Evolutionary conservation across 2,888 invertebrate genomes (phyloP), one percentile per base, ranked within the genome.

Genomic region (Sarcophaga carnaria): DNA sequence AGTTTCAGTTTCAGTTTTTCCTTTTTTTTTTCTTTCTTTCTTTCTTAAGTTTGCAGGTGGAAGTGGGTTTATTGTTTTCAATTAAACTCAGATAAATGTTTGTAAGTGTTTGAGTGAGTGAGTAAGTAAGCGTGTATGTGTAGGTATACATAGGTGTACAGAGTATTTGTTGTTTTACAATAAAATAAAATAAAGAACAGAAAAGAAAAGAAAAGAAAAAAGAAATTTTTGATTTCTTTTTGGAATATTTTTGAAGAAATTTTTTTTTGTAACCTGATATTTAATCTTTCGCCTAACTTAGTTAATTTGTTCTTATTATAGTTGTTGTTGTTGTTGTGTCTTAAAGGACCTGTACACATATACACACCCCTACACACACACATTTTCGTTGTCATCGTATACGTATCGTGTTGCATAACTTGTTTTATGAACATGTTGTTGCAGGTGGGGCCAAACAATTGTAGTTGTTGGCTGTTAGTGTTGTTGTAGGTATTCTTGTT

Each of bases 251-350:
- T 66, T 20, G n/a, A 74, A 60, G 5, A 62, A 37, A 8, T 8
- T 72, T n/a, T 54, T 27, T 63, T 77, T 83, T 70, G 22, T 22
- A 81, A 81, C 54, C 54, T 49, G 64, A 60, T 75, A 79, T 76
- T 76, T 76, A 75, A 80, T 84, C 75, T 80, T 49, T 75, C 3
- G 70, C 27, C 66, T 63, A 54, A 75, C 59, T 75, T 80, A 60
- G 66, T 66, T 77, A 66, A 66, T 60, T 83, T 77, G 64, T 66
- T 69, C 62, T 66, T 25, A 22, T 22, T 80, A 10, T 60, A 5
- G 20, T 10, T 47, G 27, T 14, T 49, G 10, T 70, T n/a, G 17
- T 27, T 49, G n/a, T 14, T 49, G 54, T 71, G 27, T 20, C 62
- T n/a, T 22, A 45, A 76, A 27, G 8, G 63, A 47, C 25, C 54